Conservation (phyloP, 2,113 vertebrate genomes). For the Azemiops feae region DNA sequence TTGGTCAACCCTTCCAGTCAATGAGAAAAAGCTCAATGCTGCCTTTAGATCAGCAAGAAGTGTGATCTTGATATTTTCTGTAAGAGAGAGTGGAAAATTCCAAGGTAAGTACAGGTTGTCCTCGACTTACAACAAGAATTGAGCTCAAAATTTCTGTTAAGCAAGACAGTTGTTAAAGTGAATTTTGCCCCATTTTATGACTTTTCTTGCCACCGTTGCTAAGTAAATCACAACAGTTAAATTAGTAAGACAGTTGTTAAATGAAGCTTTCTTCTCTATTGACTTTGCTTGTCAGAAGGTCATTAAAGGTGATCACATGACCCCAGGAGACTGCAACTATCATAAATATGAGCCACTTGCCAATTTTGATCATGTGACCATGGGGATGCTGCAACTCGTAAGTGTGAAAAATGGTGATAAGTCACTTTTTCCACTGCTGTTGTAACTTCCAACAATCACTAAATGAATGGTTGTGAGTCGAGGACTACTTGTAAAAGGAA, state of each 20-base stretch:
- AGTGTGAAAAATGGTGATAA: neutral
- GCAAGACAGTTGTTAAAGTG: neutral
- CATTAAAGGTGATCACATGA: neutral
- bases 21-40: constrained; percentile 95
- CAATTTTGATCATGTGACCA: neutral
- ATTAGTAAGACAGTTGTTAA: neutral
- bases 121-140: neutral
- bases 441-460: neutral
- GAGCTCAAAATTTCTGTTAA: neutral
- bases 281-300: neutral
- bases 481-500: constrained; percentile 1
- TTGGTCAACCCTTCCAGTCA: constrained; percentile 98
- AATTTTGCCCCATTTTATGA: neutral
- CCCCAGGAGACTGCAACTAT: neutral
- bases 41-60: constrained; percentile 91
- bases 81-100: constrained; percentile 98
- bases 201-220: neutral
- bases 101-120: constrained; percentile 79
- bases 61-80: constrained; percentile 94
- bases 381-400: neutral
- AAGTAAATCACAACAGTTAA: neutral
- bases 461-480: neutral
- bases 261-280: neutral
- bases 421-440: neutral
- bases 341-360: neutral